phyloP scores from a whole-genome alignment of 2,797 vertebrate species.

The Moxostoma hubbsi region DNA sequence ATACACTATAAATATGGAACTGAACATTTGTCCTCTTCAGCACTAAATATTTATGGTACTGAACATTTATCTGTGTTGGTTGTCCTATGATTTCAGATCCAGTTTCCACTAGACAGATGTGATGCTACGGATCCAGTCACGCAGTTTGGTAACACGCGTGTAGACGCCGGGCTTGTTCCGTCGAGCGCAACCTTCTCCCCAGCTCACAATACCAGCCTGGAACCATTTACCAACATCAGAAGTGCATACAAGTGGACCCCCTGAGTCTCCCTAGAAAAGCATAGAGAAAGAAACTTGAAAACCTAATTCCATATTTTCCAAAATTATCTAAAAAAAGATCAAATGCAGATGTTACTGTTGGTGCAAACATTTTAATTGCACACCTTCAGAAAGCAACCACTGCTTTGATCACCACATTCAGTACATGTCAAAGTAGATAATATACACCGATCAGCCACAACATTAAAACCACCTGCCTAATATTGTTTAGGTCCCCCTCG shows the following conservation, averaged over 20 bases:
- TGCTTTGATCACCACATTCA: too few species aligned
- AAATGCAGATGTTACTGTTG: not conserved
- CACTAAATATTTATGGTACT: not conserved
- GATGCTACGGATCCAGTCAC: conserved; percentile 72
- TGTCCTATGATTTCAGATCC: conserved; percentile 28
- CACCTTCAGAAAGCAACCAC: too few species aligned
- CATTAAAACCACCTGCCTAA: too few species aligned
- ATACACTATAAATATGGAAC: too few species aligned
- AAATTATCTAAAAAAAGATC: not conserved
- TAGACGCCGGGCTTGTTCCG: conserved; percentile 82
- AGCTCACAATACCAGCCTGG: conserved; percentile 83
- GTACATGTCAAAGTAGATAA: too few species aligned
- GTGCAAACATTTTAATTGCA: too few species aligned
- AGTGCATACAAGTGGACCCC: conserved; percentile 79
- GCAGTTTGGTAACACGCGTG: conserved; percentile 74
- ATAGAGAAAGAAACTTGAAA: not conserved
- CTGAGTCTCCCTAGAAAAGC: conserved; percentile 79
- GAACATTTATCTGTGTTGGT: conserved; percentile 15
- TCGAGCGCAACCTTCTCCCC: conserved; percentile 82
- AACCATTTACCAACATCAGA: conserved; percentile 83
- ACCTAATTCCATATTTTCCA: not conserved
- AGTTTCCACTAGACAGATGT: conserved; percentile 55
- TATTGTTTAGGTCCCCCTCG: too few species aligned
- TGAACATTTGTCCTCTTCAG: conserved; percentile 6
- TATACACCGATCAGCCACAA: too few species aligned